These are phyloP conservation scores for Telenomus remus DNA, from an alignment of 1,140 invertebrate genomes.

Conservation along the genomic window DNA sequence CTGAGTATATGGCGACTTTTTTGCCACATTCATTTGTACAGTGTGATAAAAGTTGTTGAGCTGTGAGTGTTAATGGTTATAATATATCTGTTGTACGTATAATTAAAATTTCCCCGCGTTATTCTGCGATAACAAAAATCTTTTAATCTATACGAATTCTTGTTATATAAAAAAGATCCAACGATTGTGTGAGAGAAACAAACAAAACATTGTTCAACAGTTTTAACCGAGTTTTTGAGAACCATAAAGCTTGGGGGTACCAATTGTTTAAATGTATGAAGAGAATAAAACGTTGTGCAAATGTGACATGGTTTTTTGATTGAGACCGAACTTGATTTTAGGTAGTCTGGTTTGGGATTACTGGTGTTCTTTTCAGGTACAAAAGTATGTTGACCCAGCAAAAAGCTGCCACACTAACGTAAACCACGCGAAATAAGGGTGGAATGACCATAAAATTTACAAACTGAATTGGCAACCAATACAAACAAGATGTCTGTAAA, in stretches of 20 bases:
- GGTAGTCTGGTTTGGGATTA: constrained; percentile 27
- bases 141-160: too few relatives aligned
- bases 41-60: constrained; percentile 35
- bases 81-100: constrained; percentile 18
- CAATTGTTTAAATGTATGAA: constrained; percentile 32
- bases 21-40: constrained; percentile 34
- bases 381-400: constrained; percentile 87
- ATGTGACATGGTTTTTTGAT: background rate
- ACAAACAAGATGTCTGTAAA: constrained; percentile 80
- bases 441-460: constrained; percentile 84
- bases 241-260: constrained; percentile 16
- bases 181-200: too few relatives aligned
- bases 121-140: too few relatives aligned
- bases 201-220: too few relatives aligned
- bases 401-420: constrained; percentile 83
- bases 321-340: too few relatives aligned
- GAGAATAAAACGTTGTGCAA: constrained; percentile 38
- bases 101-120: background rate
- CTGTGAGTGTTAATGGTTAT: constrained; percentile 37
- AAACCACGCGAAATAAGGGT: constrained; percentile 81
- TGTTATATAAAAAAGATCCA: too few relatives aligned
- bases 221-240: too few relatives aligned
- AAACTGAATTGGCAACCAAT: constrained; percentile 86
- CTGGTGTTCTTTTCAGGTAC: constrained; percentile 81
- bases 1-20: constrained; percentile 23